Evolutionary conservation across 2,797 vertebrate species (phyloP), one percentile per base, ranked within the genome.

Genomic region (Scomberomorus guttatus): DNA sequence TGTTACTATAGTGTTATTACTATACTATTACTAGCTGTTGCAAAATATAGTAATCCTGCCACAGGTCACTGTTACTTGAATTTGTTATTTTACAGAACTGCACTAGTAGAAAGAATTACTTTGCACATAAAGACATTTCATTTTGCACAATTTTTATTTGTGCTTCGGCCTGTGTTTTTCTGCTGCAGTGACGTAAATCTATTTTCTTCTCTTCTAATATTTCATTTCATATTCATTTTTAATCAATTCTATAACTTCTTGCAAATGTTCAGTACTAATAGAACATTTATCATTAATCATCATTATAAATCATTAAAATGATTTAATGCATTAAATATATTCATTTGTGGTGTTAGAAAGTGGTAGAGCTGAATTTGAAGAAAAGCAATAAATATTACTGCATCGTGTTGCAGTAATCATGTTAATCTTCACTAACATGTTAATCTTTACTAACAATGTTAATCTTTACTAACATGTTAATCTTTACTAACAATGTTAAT

Each of bases 331-430:
- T 51, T 25, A 4, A 20, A 44, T 32, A 55, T 5, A 29, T 9
- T 20, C 20, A 17, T 48, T 12, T 1, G 9, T 55, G 22, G 24
- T 44, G 22, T 34, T 55, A 25, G 48, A 42, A 18, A 29, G 39
- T 37, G 27, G 27, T 29, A 5, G 29, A 65, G 27, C 2, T 48
- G n/a, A 20, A 64, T 57, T n/a, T 17, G 27, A 50, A 51, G 18
- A 22, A 37, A 55, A 66, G n/a, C 20, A 34, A 66, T 24, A 24
- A 22, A 6, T 39, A 66, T 12, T 22, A 25, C n/a, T 72, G 70
- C 34, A 22, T 54, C 34, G 32, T 1, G 9, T 8, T n/a, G n/a
- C n/a, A n/a, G n/a, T n/a, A n/a, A n/a, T n/a, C n/a, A n/a, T n/a
- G n/a, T n/a, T n/a, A n/a, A n/a, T n/a, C n/a, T n/a, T n/a, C n/a